Base-by-base conservation (phyloP, 2,797 vertebrate genomes). In the Okamejei kenojei region DNA sequence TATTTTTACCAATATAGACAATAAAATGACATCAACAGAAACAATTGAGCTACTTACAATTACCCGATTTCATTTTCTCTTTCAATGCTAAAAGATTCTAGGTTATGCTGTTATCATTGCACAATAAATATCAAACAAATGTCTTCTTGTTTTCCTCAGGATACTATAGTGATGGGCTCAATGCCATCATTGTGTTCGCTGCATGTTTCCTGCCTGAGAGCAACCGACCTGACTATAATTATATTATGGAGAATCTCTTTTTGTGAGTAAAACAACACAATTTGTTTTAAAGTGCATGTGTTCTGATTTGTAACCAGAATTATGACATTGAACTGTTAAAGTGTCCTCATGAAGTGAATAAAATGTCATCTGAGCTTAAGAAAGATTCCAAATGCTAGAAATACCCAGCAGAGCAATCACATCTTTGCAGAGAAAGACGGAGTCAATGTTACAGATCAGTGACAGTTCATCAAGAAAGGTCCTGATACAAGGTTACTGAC, bases 221-320 rank as follows among this genome's bases (percentile, higher is more conserved):
- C 94, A 97, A 97, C 96, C 96, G 96, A 94, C 97, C 97, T 63
- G 98, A 99, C 95, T 99, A 99, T 96, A 97, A 98, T 93, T 98
- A 99, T 95, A 97, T 99, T 94, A 99, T 99, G 99, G 99, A 99
- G 96, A 99, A 99, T 95, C 98, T 99, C 96, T 99, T 99, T 95
- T 96, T 99, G 99, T 99, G 95, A 99, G 99, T 98, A 92, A 23
- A 54, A 92, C 54, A 29, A 45, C 58, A 92, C 45, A 73, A 92
- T 68, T 68, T 88, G 61, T 63, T 58, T 86, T 86, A 86, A 84
- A 61, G 9, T 88, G 2, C 15, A 29, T 76, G 7, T 58, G 23
- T 76, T 71, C 90, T 73, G 5, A 45, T 35, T 88, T 71, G 32
- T 90, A 32, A 68, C 29, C 65, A 13, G 82, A 15, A 32, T 32